These are phyloP conservation scores for Proterorhinus semilunaris DNA, from an alignment of 2,113 vertebrate species.

Conservation along the genomic window DNA sequence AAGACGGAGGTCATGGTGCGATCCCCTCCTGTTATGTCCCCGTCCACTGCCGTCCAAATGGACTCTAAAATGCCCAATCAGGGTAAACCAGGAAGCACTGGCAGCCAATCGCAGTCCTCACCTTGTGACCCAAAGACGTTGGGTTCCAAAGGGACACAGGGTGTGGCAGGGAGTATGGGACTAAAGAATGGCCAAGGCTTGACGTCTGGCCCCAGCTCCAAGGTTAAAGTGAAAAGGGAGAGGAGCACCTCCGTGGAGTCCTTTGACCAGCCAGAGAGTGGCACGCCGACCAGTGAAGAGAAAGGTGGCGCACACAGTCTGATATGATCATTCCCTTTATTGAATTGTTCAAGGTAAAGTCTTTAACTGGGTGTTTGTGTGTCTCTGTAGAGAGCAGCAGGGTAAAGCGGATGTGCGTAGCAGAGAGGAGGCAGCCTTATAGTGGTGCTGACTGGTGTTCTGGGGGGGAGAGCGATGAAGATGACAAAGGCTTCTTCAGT, in stretches of 20 bases:
- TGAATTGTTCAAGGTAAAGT: background rate
- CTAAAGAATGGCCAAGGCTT: slow-evolving; percentile 90
- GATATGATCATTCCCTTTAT: background rate
- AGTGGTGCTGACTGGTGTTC: slow-evolving; percentile 84
- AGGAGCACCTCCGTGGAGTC: slow-evolving; percentile 96
- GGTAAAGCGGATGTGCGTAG: slow-evolving; percentile 82
- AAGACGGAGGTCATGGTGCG: slow-evolving; percentile 99
- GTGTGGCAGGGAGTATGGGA: slow-evolving; percentile 91
- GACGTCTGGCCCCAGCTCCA: slow-evolving; percentile 90
- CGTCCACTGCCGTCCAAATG: slow-evolving; percentile 96
- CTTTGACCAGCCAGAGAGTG: slow-evolving; percentile 93
- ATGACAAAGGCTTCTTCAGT: slow-evolving; percentile 78
- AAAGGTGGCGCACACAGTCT: slow-evolving; percentile 75
- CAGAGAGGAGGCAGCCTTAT: slow-evolving; percentile 80
- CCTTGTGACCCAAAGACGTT: slow-evolving; percentile 92
- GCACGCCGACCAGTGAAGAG: slow-evolving; percentile 89
- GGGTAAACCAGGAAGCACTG: slow-evolving; percentile 94
- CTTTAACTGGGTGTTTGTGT: slow-evolving; percentile 13
- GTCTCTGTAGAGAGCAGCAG: slow-evolving; percentile 69
- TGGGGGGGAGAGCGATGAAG: slow-evolving; percentile 82
- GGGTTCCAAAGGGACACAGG: slow-evolving; percentile 81
- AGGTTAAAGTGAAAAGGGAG: slow-evolving; percentile 97
- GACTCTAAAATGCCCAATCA: slow-evolving; percentile 99
- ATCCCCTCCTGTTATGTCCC: slow-evolving; percentile 98
- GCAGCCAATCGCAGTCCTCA: slow-evolving; percentile 95